Percentiles rank a stretch among this genome's conserved stretches.
phyloP scores from a whole-genome alignment of 2,113 vertebrate genomes.

The Seriola dumerili region DNA sequence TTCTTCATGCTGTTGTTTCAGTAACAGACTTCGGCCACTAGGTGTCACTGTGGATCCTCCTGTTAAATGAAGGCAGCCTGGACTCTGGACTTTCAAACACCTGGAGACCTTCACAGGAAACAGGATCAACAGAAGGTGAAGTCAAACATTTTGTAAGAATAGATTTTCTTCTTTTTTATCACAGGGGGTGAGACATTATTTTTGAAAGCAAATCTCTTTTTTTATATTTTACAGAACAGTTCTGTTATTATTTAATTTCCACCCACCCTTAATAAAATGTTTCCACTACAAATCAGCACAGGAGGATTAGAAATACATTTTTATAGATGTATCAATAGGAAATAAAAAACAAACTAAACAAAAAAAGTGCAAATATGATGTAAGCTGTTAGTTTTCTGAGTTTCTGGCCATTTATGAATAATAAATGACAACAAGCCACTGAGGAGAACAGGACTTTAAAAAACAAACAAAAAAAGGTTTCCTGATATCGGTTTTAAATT shows the following conservation, averaged over 20 bases:
- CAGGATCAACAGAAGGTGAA: neutral
- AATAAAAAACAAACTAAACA: neutral
- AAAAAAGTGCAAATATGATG: neutral
- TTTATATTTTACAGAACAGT: neutral
- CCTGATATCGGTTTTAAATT: no score
- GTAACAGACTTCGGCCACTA: neutral
- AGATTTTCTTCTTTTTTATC: neutral
- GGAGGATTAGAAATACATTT: neutral
- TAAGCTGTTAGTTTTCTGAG: no score
- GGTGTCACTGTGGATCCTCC: slow-evolving; percentile 22
- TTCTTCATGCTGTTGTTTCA: neutral
- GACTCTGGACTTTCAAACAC: no score
- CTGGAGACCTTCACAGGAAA: no score
- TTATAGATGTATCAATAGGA: no score
- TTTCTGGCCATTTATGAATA: no score
- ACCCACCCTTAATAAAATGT: no score
- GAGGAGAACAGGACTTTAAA: no score
- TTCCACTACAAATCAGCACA: neutral
- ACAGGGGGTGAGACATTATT: neutral
- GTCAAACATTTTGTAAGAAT: neutral
- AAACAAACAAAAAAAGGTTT: no score
- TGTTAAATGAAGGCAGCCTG: neutral
- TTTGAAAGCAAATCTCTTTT: neutral
- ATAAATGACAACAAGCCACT: no score
- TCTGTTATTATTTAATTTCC: no score